Conservation (phyloP, 2,113 vertebrate species). For the Cariama cristata region DNA sequence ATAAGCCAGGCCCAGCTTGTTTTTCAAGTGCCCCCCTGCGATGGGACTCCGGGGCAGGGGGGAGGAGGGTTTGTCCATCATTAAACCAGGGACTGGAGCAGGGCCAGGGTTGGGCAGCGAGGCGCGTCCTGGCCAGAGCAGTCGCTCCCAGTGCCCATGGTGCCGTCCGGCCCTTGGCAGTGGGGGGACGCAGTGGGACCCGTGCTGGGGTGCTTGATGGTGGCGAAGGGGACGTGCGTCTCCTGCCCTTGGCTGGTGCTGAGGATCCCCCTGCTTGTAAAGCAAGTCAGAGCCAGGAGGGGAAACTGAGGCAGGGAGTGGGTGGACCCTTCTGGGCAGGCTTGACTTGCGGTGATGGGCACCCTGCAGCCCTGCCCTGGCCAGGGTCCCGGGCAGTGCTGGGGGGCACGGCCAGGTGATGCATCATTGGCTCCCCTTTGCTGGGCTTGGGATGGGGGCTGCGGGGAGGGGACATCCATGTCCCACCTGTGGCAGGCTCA, state of each 20-base stretch:
- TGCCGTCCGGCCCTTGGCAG: fast-evolving
- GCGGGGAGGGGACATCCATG: background rate
- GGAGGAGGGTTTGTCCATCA: conserved; percentile 74
- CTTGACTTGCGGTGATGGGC: background rate
- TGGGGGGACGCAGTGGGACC: fast-evolving
- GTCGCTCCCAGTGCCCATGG: background rate
- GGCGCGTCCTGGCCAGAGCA: conserved; percentile 53
- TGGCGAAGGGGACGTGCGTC: background rate
- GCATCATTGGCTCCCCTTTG: fast-evolving
- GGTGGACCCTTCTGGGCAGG: background rate
- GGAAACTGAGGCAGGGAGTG: background rate
- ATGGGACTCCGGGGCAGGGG: conserved; percentile 43
- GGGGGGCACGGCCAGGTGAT: fast-evolving
- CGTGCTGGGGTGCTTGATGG: fast-evolving
- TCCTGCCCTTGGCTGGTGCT: background rate
- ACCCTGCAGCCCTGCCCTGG: fast-evolving
- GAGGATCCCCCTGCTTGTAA: background rate
- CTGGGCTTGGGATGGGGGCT: background rate
- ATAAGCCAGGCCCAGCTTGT: conserved; percentile 36
- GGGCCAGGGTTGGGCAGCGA: conserved; percentile 65
- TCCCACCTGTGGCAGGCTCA: background rate
- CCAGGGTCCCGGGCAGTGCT: background rate
- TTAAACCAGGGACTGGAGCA: conserved; percentile 77
- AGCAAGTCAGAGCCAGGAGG: background rate
- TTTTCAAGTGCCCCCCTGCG: conserved; percentile 64